phyloP scores from a whole-genome alignment of 2,888 invertebrate genomes.

The Callyntrura sp. region DNA sequence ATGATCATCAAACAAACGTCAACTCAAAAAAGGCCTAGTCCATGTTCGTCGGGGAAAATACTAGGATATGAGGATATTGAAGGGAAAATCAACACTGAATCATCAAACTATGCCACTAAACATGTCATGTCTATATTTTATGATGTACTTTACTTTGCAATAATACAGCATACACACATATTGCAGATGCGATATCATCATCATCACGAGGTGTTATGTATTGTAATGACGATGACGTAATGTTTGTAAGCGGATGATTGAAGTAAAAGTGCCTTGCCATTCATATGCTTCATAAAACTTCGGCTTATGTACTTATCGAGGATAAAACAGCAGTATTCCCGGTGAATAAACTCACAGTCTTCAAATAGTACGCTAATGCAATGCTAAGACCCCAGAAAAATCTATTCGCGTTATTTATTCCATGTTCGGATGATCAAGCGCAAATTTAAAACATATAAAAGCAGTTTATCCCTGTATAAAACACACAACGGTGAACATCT shows the following conservation, averaged over 20 bases:
- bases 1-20: constrained; percentile 43
- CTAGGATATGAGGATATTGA: constrained; percentile 37
- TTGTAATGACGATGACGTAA: constrained; percentile 15
- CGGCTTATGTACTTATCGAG: constrained; percentile 23
- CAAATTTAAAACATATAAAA: background rate
- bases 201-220: background rate
- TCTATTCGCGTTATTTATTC: background rate
- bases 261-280: constrained; percentile 23
- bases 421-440: background rate
- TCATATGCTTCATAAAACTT: constrained; percentile 30
- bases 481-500: background rate
- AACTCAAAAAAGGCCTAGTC: constrained; percentile 46
- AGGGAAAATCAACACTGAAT: constrained; percentile 61
- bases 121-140: constrained; percentile 33
- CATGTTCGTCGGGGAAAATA: constrained; percentile 52
- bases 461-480: background rate
- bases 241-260: constrained; percentile 25
- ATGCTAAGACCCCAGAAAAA: background rate
- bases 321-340: background rate
- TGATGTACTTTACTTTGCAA: constrained; percentile 13
- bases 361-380: background rate
- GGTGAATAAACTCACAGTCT: background rate
- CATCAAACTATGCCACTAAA: constrained; percentile 36
- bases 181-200: background rate
- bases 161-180: background rate